These are phyloP conservation scores for Ceratina japonica DNA, from an alignment of 1,140 invertebrate genomes.

Conservation along the genomic window DNA sequence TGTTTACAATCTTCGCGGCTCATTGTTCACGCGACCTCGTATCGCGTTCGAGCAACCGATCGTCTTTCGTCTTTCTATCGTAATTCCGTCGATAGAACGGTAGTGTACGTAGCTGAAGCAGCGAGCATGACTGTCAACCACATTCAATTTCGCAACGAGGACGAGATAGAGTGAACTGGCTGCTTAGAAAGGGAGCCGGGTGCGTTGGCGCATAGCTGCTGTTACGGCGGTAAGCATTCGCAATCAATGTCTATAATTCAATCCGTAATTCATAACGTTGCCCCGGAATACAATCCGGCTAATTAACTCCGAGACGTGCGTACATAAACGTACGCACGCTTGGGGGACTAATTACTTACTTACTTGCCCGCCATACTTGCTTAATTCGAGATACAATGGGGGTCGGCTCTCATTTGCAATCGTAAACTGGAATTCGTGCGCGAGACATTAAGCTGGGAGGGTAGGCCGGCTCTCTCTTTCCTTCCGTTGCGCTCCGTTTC, in stretches of 20 bases:
- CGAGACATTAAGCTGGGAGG: constrained; percentile 51
- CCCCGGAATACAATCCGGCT: constrained; percentile 48
- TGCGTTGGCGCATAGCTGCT: not conserved
- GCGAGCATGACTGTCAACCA: not conserved
- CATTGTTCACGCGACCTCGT: too few species aligned
- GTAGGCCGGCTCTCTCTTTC: constrained; percentile 15
- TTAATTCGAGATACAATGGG: constrained; percentile 57
- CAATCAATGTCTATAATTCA: constrained; percentile 57
- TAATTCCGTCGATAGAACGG: not conserved
- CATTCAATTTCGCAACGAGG: constrained; percentile 1
- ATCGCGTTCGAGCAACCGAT: too few species aligned
- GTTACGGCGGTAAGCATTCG: constrained; percentile 34
- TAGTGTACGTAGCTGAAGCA: not conserved
- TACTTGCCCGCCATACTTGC: constrained; percentile 56
- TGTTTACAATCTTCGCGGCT: too few species aligned
- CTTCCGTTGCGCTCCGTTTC: constrained; percentile 6
- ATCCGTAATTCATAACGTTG: constrained; percentile 47
- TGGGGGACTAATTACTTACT: constrained; percentile 56
- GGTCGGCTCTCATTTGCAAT: constrained; percentile 57
- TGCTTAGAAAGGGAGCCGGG: not conserved
- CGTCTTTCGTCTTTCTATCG: not conserved
- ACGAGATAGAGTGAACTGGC: not conserved
- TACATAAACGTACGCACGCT: constrained; percentile 54
- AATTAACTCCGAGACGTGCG: constrained; percentile 56
- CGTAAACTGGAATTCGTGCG: constrained; percentile 60